Evolutionary conservation across 2,888 invertebrate species (phyloP).

Genomic region (Napeogenes sylphis): DNA sequence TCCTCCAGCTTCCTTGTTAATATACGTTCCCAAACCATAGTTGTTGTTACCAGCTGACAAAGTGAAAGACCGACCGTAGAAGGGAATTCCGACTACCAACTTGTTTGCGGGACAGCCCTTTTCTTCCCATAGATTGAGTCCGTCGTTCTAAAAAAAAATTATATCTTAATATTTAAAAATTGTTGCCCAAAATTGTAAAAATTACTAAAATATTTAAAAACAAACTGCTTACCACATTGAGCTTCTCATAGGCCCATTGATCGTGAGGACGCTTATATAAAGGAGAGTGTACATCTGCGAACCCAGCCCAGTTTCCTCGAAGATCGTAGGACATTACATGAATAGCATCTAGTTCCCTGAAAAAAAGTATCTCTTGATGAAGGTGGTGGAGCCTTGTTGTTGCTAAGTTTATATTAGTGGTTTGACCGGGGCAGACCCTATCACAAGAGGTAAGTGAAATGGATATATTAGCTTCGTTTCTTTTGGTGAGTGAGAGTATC

Average conservation of each 20-base stretch:
- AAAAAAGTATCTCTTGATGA: conserved; percentile 5
- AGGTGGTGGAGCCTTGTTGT: too few species aligned
- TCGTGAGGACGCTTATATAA: conserved; percentile 91
- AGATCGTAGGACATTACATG: conserved; percentile 93
- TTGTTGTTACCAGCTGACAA: conserved; percentile 89
- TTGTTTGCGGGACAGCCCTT: conserved; percentile 93
- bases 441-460: too few species aligned
- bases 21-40: conserved; percentile 89
- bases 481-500: too few species aligned
- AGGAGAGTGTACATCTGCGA: conserved; percentile 93
- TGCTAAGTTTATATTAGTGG: too few species aligned
- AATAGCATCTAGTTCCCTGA: conserved; percentile 85
- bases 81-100: conserved; percentile 91
- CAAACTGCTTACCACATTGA: conserved; percentile 87
- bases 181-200: background rate
- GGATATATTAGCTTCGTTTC: too few species aligned
- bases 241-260: conserved; percentile 91
- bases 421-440: too few species aligned
- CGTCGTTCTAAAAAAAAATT: conserved; percentile 83
- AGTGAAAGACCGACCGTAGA: conserved; percentile 92
- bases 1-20: conserved; percentile 93
- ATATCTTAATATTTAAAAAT: background rate
- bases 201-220: background rate
- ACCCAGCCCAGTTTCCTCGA: conserved; percentile 93
- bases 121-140: conserved; percentile 90